Percentiles rank a stretch among this genome's conserved stretches.
These are phyloP conservation scores for Drosophila demipolita DNA, from an alignment of 2,888 invertebrate species.

Conservation along the genomic window DNA sequence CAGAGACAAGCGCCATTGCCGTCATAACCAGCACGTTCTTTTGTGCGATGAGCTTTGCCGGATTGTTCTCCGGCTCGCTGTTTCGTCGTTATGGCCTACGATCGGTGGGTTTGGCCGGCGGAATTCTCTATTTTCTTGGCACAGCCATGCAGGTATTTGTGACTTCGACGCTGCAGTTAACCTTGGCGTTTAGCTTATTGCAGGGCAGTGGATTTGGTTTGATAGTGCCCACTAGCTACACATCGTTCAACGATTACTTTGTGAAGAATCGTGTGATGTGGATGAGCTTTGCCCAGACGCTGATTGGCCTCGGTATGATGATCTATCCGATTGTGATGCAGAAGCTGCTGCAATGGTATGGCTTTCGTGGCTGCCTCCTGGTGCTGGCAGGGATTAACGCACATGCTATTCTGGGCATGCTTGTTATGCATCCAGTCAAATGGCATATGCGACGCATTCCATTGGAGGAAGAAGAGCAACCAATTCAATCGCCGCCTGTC, in stretches of 20 bases:
- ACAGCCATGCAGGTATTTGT: conserved; percentile 88
- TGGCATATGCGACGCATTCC: conserved; percentile 88
- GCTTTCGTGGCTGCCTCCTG: conserved; percentile 89
- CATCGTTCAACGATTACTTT: conserved; percentile 91
- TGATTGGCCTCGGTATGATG: conserved; percentile 89
- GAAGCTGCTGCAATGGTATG: conserved; percentile 87
- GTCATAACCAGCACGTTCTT: conserved; percentile 89
- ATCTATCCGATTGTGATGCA: conserved; percentile 89
- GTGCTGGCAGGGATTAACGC: conserved; percentile 89
- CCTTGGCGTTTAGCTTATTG: conserved; percentile 88
- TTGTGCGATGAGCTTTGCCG: conserved; percentile 86
- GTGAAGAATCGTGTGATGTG: conserved; percentile 89
- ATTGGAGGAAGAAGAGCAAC: conserved; percentile 73
- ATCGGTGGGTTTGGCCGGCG: conserved; percentile 89
- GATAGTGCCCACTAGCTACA: conserved; percentile 90
- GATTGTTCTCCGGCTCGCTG: conserved; percentile 89
- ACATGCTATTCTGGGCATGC: conserved; percentile 89
- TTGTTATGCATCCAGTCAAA: conserved; percentile 90
- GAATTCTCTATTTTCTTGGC: conserved; percentile 88
- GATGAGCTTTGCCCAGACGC: conserved; percentile 91
- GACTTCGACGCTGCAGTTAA: conserved; percentile 87
- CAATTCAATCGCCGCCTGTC: conserved; percentile 31
- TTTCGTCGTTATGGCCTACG: conserved; percentile 89
- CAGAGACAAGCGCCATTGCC: conserved; percentile 89
- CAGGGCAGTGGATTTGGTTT: conserved; percentile 90